A percentile compares a stretch with the other conserved stretches of the same genome.
Conservation (phyloP, 2,797 vertebrate genomes). For the Thripadectes ignobilis region DNA sequence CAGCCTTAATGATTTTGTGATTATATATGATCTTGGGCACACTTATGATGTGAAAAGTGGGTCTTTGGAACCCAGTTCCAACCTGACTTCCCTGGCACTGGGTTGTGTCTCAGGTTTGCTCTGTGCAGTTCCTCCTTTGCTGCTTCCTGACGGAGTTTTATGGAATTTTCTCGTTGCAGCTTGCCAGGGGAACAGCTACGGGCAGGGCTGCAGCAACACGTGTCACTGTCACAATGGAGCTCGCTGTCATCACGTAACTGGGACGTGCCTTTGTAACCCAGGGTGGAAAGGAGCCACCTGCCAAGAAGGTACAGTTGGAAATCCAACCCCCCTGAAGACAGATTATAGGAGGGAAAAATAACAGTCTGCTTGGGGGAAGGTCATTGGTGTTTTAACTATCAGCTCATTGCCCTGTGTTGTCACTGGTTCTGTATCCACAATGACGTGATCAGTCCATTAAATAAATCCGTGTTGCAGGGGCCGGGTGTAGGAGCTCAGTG, state of each 20-base stretch:
- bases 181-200: slow-evolving; percentile 68
- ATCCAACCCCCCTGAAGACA: neutral
- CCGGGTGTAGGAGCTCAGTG: accelerated
- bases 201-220: slow-evolving; percentile 61
- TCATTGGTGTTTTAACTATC: neutral
- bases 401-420: neutral
- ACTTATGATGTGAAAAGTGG: neutral
- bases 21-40: neutral
- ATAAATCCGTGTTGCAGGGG: accelerated
- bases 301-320: slow-evolving; percentile 57
- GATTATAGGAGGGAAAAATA: neutral
- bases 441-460: neutral
- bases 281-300: slow-evolving; percentile 73
- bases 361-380: neutral
- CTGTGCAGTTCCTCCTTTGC: neutral
- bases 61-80: neutral
- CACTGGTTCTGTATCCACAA: neutral
- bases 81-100: slow-evolving; percentile 42
- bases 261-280: slow-evolving; percentile 65
- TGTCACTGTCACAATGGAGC: slow-evolving; percentile 74
- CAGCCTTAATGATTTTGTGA: neutral
- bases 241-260: slow-evolving; percentile 67
- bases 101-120: neutral
- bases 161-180: slow-evolving; percentile 36
- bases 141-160: neutral